Conservation (phyloP, 64 coral and sea anemone genomes). For the Porites lutea region DNA sequence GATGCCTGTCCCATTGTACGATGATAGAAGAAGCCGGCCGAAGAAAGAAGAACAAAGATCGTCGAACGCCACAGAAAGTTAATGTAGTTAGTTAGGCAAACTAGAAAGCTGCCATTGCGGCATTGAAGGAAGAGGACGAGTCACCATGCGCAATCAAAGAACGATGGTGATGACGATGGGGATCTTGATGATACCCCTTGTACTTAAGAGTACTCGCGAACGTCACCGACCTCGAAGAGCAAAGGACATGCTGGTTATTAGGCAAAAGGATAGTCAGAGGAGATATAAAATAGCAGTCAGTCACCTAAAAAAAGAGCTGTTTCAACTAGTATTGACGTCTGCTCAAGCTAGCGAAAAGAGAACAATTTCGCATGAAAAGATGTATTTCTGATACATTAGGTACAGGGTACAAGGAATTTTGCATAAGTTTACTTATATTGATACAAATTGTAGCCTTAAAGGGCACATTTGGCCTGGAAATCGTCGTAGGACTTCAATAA, state of each 20-base stretch:
- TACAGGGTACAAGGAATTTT: too few species aligned
- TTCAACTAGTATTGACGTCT: background rate
- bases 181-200: too few species aligned
- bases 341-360: background rate
- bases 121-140: background rate
- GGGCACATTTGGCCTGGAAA: too few species aligned
- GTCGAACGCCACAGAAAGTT: background rate
- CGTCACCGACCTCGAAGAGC: too few species aligned
- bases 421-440: too few species aligned
- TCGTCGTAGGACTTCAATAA: too few species aligned
- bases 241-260: background rate
- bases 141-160: background rate
- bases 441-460: too few species aligned
- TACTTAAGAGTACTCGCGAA: background rate
- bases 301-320: background rate
- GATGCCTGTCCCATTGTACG: background rate
- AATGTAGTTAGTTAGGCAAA: background rate
- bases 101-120: background rate
- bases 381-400: too few species aligned
- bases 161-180: background rate
- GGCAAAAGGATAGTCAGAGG: background rate
- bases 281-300: background rate
- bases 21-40: background rate
- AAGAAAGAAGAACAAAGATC: constrained; percentile 18
- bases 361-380: too few species aligned